These are phyloP conservation scores for Synergus itoensis DNA, from an alignment of 2,888 invertebrate genomes.

Conservation along the genomic window DNA sequence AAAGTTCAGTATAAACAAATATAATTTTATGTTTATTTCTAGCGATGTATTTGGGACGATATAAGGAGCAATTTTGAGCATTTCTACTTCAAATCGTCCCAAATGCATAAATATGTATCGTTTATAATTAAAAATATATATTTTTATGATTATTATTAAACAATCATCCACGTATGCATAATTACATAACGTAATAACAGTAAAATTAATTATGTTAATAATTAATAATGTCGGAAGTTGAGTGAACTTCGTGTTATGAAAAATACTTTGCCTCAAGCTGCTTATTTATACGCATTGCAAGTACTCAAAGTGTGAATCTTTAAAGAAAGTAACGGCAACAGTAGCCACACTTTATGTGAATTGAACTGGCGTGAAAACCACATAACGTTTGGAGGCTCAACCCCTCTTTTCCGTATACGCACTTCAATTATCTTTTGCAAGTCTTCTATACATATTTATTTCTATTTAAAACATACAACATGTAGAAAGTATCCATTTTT, in stretches of 20 bases:
- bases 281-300: neutral
- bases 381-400: neutral
- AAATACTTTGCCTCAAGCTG: neutral
- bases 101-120: no score
- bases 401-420: neutral
- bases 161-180: no score
- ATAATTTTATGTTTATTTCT: no score
- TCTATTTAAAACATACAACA: neutral
- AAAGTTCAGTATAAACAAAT: no score
- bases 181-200: no score
- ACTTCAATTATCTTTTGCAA: neutral
- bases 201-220: no score
- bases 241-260: neutral
- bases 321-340: slow-evolving; percentile 19
- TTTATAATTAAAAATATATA: no score
- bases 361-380: neutral
- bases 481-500: neutral
- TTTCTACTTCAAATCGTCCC: no score
- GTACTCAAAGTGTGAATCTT: neutral
- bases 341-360: slow-evolving; percentile 34
- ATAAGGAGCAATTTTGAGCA: no score
- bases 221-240: neutral
- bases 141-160: no score
- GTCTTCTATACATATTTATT: neutral
- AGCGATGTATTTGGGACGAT: no score